Evolutionary conservation across 2,888 invertebrate genomes (phyloP), one percentile per base, ranked within the genome.

Genomic region (Drymonia ruficornis): DNA sequence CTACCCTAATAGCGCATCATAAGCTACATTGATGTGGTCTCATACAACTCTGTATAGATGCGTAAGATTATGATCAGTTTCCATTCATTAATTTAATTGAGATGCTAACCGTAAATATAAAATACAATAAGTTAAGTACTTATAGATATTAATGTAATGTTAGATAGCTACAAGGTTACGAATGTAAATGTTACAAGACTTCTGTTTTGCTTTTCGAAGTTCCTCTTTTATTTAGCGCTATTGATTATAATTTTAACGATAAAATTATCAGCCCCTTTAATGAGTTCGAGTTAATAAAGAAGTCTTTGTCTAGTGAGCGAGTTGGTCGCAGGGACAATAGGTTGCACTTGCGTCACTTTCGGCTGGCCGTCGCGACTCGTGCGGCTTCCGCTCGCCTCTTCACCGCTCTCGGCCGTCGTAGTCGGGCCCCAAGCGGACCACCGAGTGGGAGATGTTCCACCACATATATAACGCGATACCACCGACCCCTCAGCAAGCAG

Each of bases 301-400:
- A 36, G 36, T 36, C n/a, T 36, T 36, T 36, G n/a, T 36, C 3
- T n/a, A 36, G 36, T 36, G n/a, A n/a, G 36, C 36, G 15, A 56
- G 61, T 67, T 58, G 54, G 63, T 67, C 67, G 71, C 82, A 81
- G 83, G 83, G 86, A 87, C 88, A 87, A 87, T 85, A 72, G 78
- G 71, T 89, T 90, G 16, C 18, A 16, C 19, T 44, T 44, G 88
- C 91, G 70, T 84, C 88, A 89, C 64, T 66, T 49, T 23, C 45
- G 45, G 54, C 49, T 65, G 71, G 76, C 77, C 81, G 68, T 78
- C 80, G 83, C 80, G 23, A n/a, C 23, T 23, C 23, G 23, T n/a
- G 78, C 78, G 77, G 84, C 84, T 88, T 89, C 89, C 90, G 89
- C 75, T 88, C 87, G 83, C 84, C 78, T 76, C 78, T 76, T 80